These are phyloP conservation scores for Lepidothrix coronata DNA, from an alignment of 2,113 vertebrate species.

Conservation along the genomic window DNA sequence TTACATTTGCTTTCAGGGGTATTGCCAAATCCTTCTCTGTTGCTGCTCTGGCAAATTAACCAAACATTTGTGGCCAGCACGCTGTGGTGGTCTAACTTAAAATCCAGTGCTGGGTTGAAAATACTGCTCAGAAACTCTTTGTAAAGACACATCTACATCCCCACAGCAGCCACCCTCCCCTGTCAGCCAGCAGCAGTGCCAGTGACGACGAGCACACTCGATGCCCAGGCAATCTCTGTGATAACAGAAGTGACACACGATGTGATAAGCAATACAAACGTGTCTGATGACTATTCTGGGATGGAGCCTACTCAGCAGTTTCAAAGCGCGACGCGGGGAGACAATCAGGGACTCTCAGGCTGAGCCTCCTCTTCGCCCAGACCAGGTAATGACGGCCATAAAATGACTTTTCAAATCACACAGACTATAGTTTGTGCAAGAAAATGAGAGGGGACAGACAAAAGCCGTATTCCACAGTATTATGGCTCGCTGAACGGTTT, in stretches of 20 bases:
- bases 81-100: background rate
- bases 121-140: background rate
- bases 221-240: background rate
- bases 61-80: background rate
- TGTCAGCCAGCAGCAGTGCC: background rate
- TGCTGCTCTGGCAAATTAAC: slow-evolving; percentile 12
- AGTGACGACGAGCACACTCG: background rate
- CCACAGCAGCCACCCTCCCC: background rate
- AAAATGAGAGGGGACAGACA: background rate
- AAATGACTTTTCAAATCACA: slow-evolving; percentile 1
- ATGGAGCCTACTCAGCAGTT: slow-evolving; percentile 33
- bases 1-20: background rate
- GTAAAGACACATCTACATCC: background rate
- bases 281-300: background rate
- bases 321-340: background rate
- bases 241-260: background rate
- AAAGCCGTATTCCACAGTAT: background rate
- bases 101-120: background rate
- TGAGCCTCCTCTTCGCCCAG: background rate
- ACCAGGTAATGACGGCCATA: background rate
- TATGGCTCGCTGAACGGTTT: background rate
- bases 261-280: slow-evolving; percentile 14
- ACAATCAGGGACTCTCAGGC: background rate
- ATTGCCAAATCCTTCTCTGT: background rate
- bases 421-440: background rate